Conservation (phyloP, 2,113 vertebrate species). For the Phrynocephalus versicolor region DNA sequence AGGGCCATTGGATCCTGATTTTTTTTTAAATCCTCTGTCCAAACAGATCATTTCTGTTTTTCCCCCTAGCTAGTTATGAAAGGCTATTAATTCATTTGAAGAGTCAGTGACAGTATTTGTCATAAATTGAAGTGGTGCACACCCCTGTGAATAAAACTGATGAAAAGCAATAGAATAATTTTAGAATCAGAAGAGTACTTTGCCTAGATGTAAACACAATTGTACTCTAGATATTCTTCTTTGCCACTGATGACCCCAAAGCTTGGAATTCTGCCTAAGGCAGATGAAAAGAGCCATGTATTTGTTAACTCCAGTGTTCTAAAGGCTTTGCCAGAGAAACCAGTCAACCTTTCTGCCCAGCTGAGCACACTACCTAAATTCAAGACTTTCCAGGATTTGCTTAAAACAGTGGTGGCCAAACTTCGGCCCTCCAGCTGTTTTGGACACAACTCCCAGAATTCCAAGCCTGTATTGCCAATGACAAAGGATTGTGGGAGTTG, state of each 20-base stretch:
- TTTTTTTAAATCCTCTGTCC: neutral
- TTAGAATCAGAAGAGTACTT: conserved; percentile 46
- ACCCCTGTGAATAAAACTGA: neutral
- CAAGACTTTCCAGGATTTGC: conserved; percentile 10
- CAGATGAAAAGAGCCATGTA: neutral
- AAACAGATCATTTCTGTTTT: neutral
- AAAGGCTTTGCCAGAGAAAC: neutral
- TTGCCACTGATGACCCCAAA: neutral
- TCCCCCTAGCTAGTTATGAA: conserved; percentile 7
- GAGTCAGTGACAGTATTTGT: conserved; percentile 9
- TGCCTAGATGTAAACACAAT: neutral
- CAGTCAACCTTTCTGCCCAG: neutral
- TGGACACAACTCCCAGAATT: too few relatives aligned
- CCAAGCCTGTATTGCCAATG: too few relatives aligned
- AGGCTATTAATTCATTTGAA: conserved; percentile 27
- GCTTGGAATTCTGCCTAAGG: neutral
- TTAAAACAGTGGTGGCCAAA: neutral
- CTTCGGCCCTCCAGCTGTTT: too few relatives aligned
- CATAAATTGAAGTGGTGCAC: conserved; percentile 29
- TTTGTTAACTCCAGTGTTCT: conserved; percentile 1
- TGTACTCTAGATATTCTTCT: neutral
- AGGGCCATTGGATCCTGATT: conserved; percentile 12
- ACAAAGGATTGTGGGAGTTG: too few relatives aligned
- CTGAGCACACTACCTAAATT: neutral
- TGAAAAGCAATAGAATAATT: conserved; percentile 47